phyloP scores from a whole-genome alignment of 1,140 invertebrate species.

The Bombus waltoni region DNA sequence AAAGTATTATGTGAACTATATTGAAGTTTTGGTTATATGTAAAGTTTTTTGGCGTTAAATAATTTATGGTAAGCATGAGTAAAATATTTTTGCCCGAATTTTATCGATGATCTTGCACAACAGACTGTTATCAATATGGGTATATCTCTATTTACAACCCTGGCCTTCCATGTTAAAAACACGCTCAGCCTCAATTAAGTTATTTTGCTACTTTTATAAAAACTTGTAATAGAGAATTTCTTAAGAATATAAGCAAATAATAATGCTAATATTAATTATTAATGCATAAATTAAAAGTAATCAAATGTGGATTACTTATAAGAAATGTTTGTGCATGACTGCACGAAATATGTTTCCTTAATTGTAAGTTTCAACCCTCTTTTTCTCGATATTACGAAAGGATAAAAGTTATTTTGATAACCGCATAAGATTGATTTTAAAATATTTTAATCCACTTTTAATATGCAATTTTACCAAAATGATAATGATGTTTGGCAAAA shows the following conservation, averaged over 20 bases:
- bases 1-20: constrained; percentile 25
- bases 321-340: constrained; percentile 1
- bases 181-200: constrained; percentile 77
- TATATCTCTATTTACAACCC: constrained; percentile 47
- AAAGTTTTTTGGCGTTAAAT: constrained; percentile 10
- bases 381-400: background rate
- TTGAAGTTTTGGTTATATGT: constrained; percentile 37
- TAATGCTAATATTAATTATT: constrained; percentile 46
- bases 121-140: constrained; percentile 48
- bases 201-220: constrained; percentile 81
- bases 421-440: background rate
- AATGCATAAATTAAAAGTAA: constrained; percentile 34
- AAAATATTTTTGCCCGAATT: constrained; percentile 28
- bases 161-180: constrained; percentile 64
- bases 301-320: background rate
- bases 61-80: constrained; percentile 22
- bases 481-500: background rate
- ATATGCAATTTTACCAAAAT: constrained; percentile 2
- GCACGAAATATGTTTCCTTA: background rate
- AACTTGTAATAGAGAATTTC: constrained; percentile 50
- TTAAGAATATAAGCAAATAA: constrained; percentile 44
- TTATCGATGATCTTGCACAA: constrained; percentile 54
- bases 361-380: background rate
- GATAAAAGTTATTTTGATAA: background rate
- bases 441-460: background rate